These are phyloP conservation scores for Bombus waltoni DNA, from an alignment of 1,140 invertebrate genomes.

Conservation along the genomic window DNA sequence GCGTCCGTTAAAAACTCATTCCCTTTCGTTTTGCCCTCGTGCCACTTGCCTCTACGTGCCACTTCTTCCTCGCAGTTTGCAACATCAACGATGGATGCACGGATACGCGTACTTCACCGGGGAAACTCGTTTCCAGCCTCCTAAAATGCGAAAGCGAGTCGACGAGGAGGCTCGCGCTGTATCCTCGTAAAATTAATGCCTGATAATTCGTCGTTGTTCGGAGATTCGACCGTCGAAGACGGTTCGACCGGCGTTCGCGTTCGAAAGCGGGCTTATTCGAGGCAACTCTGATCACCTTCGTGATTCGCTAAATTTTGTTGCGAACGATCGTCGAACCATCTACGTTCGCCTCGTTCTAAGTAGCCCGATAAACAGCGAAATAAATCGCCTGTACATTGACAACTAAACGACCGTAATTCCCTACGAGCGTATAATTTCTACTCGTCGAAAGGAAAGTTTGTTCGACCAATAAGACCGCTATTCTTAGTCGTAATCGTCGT, in stretches of 20 bases:
- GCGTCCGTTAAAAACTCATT: slow-evolving; percentile 7
- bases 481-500: too few species aligned
- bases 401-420: neutral
- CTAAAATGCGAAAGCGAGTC: neutral
- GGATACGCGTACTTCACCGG: neutral
- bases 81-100: neutral
- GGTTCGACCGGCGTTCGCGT: too few species aligned
- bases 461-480: too few species aligned
- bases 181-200: slow-evolving; percentile 3
- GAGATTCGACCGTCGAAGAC: too few species aligned
- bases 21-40: neutral
- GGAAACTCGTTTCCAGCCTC: neutral
- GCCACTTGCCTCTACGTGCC: neutral
- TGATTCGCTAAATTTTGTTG: too few species aligned
- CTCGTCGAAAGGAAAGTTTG: too few species aligned
- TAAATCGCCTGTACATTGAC: neutral
- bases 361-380: too few species aligned
- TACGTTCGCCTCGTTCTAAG: neutral
- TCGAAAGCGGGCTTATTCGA: too few species aligned
- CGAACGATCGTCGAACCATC: neutral
- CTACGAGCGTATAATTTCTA: neutral
- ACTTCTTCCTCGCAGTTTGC: neutral
- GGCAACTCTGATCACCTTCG: too few species aligned
- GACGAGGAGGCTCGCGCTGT: neutral
- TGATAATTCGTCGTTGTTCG: neutral